Base-by-base conservation (phyloP, 2,113 vertebrate genomes). In the Theristicus caerulescens region DNA sequence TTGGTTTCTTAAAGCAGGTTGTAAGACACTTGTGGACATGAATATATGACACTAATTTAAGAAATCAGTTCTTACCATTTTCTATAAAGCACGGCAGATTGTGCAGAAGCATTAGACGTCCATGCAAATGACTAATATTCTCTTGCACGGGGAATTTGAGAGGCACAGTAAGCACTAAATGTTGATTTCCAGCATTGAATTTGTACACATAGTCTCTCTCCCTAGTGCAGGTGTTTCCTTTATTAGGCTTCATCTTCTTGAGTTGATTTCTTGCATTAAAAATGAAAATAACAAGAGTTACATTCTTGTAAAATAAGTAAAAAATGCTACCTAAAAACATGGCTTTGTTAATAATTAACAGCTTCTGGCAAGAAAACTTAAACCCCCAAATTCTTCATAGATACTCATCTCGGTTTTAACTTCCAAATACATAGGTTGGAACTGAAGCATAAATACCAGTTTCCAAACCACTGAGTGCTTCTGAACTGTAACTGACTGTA, bases 51-150 rank as follows among this genome's bases (percentile, higher is more conserved):
- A 72, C 3, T 44, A 83, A 69, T 67, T 58, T 57, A 85, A 62
- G 52, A 73, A 79, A 77, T 5, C 10, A 40, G 9, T 38, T 64
- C 97, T 98, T 96, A 99, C 99, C 99, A 40, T 98, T 97, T 96
- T 99, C 99, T 94, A 99, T 97, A 79, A 99, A 99, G 93, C 99
- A 99, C 1, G 99, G 99, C 57, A 99, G 98, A 91, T 97, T 98
- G 90, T 99, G 99, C 8, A 99, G 98, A 77, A 99, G 97, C 98
- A 99, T 98, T 44, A 99, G 97, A 18, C 99, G 98, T 40, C 99
- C 99, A 10, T 99, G 99, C 19, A 99, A 97, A 93, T 99, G 98
- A 94, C 84, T 98, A 90, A 98, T 96, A 78, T 99, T 99, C 80
- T 99, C 99, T 36, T 99, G 97, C 52, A 99, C 96, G 19, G 99